A percentile compares a stretch with the other conserved stretches of the same genome.
Conservation (phyloP, 2,888 invertebrate genomes). For the Protodeltote pygarga region DNA sequence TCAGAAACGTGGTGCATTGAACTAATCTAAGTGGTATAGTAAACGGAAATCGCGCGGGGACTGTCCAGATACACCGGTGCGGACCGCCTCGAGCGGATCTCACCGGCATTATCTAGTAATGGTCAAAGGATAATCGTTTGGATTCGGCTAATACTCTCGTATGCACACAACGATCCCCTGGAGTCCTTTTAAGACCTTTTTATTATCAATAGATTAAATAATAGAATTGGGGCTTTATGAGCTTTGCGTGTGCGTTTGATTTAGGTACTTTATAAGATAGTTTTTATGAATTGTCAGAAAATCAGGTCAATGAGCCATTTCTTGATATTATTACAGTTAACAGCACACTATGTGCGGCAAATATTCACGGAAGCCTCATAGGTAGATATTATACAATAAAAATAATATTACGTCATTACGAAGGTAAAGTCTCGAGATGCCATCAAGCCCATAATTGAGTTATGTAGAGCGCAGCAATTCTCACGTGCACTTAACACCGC, state of each 20-base stretch:
- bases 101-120: slow-evolving; percentile 61
- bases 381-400: slow-evolving; percentile 30
- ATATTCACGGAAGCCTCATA: slow-evolving; percentile 12
- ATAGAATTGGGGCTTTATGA: slow-evolving; percentile 27
- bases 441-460: slow-evolving; percentile 80
- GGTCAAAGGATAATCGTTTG: slow-evolving; percentile 45
- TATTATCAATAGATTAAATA: slow-evolving; percentile 23
- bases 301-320: too few species aligned
- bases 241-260: slow-evolving; percentile 4
- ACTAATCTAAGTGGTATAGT: slow-evolving; percentile 58
- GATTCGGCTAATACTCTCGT: slow-evolving; percentile 39
- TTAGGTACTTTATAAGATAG: too few species aligned
- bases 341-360: too few species aligned
- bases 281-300: too few species aligned
- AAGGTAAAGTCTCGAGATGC: slow-evolving; percentile 48
- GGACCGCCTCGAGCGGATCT: slow-evolving; percentile 63
- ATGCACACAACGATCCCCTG: slow-evolving; percentile 14
- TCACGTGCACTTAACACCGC: slow-evolving; percentile 78
- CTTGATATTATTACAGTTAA: too few species aligned
- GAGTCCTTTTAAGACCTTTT: slow-evolving; percentile 32
- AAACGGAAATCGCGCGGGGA: slow-evolving; percentile 66
- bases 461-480: slow-evolving; percentile 78
- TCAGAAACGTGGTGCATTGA: slow-evolving; percentile 65
- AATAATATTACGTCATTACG: slow-evolving; percentile 29
- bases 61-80: slow-evolving; percentile 54